phyloP scores from a whole-genome alignment of 2,113 vertebrate genomes.

The Channa argus region DNA sequence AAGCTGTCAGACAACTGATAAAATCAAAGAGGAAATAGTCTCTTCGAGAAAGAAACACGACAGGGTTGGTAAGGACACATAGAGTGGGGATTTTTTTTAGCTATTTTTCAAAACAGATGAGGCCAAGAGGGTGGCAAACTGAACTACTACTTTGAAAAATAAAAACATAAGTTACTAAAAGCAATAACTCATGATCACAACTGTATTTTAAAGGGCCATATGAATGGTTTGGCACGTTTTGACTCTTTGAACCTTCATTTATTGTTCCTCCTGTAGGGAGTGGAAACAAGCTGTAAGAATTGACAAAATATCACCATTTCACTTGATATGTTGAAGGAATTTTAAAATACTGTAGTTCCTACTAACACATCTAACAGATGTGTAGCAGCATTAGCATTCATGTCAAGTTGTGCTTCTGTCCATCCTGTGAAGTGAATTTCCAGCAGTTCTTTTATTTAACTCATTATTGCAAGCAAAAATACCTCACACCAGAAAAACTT shows the following conservation, averaged over 20 bases:
- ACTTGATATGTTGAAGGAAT: too few relatives aligned
- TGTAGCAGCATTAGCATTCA: background rate
- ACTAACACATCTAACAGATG: too few relatives aligned
- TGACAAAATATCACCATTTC: background rate
- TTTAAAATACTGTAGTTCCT: too few relatives aligned
- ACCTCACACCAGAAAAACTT: too few relatives aligned
- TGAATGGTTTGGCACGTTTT: background rate
- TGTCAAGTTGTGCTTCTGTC: background rate
- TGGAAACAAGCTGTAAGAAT: background rate
- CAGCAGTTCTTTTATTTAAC: too few relatives aligned
- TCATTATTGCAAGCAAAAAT: too few relatives aligned
- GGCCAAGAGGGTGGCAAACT: slow-evolving; percentile 9
- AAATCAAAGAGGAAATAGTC: slow-evolving; percentile 57
- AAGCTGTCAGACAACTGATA: slow-evolving; percentile 55
- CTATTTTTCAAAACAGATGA: slow-evolving; percentile 24
- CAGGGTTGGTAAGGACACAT: slow-evolving; percentile 22
- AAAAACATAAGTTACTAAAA: background rate
- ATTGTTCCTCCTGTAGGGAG: background rate
- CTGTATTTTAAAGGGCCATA: background rate
- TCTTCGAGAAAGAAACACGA: slow-evolving; percentile 34
- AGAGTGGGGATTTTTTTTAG: slow-evolving; percentile 11
- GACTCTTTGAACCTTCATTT: background rate
- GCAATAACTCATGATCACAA: background rate
- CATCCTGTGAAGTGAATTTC: too few relatives aligned
- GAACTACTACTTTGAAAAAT: slow-evolving; percentile 6